Percentiles rank a stretch among this genome's conserved stretches.
phyloP scores from a whole-genome alignment of 2,797 vertebrate species.

The Myotis myotis region DNA sequence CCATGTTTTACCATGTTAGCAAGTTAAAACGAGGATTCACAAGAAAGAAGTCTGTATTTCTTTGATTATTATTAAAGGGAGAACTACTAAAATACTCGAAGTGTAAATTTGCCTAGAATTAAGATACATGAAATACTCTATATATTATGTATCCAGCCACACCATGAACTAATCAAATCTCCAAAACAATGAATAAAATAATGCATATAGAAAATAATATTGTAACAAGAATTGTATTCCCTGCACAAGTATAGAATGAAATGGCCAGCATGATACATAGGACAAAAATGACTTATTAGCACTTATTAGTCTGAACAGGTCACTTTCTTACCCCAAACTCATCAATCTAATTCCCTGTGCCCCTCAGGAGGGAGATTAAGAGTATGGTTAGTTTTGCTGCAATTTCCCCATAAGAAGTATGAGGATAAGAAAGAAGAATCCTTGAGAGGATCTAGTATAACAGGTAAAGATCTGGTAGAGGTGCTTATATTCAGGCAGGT shows the following conservation, averaged over 20 bases:
- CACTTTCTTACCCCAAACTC: not conserved
- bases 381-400: not conserved
- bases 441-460: not conserved
- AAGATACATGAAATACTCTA: not conserved
- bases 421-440: not conserved
- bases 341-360: not conserved
- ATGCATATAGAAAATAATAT: not conserved
- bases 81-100: not conserved
- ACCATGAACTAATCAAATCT: not conserved
- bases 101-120: conserved; percentile 6
- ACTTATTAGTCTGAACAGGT: not conserved
- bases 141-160: not conserved
- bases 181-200: not conserved
- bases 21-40: conserved; percentile 33
- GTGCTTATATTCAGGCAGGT: not conserved
- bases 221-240: not conserved
- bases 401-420: not conserved
- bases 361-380: not conserved
- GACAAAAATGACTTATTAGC: not conserved
- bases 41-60: not conserved
- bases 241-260: not conserved
- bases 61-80: conserved; percentile 29
- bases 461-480: not conserved
- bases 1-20: not conserved
- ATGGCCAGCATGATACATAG: not conserved